Evolutionary conservation across 2,113 vertebrate genomes (phyloP), one percentile per base, ranked within the genome.

Genomic region (Myiopsitta monachus): DNA sequence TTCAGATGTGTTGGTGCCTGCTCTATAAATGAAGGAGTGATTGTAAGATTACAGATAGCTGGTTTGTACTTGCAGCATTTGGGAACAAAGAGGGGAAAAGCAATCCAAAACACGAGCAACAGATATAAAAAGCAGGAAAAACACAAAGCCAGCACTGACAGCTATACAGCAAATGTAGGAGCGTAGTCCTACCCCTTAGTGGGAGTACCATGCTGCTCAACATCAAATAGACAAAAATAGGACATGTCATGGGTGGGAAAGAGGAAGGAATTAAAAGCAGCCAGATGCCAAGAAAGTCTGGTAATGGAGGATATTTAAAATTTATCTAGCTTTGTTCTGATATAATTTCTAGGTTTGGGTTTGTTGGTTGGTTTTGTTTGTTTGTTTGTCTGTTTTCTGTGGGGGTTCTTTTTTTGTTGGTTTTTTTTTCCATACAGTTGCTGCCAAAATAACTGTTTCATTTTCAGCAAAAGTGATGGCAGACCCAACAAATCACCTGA

Each of bases 21-120:
- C 61, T 85, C 88, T 83, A 51, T 90, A 74, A 80, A 84, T 89
- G 91, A 72, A 92, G 33, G 61, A 92, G 46, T 85, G 63, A 54
- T 57, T 63, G n/a, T 86, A 72, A 91, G 38, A 55, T 81, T 91
- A 75, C 52, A 76, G 68, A 74, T 81, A 57, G 30, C 80, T 90
- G 43, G 61, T 85, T 95, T 95, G 70, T 64, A 49, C 30, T 76
- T 64, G 44, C 24, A 69, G 78, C n/a, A 30, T 95, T 87, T 93
- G 54, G 57, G 59, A 94, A 81, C 54, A 84, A 75, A 74, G 41
- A 55, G 30, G 39, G 62, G 24, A 23, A 88, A 64, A 87, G 62
- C 93, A 91, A 87, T 68, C 33, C 51, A 69, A 74, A 77, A 10
- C 59, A 88, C 0, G 8, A 68, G 33, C 39, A 76, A 30, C 51